Percentiles rank a stretch among this genome's conserved stretches.
phyloP scores from a whole-genome alignment of 2,888 invertebrate species.

The Helobdella robusta region DNA sequence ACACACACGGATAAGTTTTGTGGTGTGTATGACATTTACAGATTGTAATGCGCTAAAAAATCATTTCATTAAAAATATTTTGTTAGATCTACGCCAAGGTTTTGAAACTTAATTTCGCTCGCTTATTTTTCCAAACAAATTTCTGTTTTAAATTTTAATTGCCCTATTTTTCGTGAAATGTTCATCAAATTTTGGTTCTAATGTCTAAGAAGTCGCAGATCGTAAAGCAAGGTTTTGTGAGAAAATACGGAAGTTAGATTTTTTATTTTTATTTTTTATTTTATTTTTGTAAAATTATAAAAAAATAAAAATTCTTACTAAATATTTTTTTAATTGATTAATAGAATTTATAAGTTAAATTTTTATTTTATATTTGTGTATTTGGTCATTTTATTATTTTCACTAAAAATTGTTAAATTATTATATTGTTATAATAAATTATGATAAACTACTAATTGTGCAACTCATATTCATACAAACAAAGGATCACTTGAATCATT shows the following conservation, averaged over 20 bases:
- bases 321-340: no score
- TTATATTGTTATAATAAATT: background rate
- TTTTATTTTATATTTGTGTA: background rate
- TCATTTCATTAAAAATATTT: no score
- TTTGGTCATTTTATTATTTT: background rate
- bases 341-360: background rate
- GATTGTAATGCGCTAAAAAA: no score
- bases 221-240: conserved; percentile 26
- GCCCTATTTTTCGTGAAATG: no score
- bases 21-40: no score
- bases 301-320: no score
- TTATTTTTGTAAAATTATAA: background rate
- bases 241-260: conserved; percentile 26
- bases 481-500: background rate
- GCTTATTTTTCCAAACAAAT: no score
- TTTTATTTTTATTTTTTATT: background rate
- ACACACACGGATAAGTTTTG: no score
- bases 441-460: background rate
- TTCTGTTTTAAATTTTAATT: no score
- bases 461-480: background rate
- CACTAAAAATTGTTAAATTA: background rate
- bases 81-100: no score
- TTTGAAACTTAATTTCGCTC: no score
- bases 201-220: conserved; percentile 20
- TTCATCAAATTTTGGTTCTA: no score